phyloP scores from a whole-genome alignment of 1,140 invertebrate species.

The Drosophila mayri region DNA sequence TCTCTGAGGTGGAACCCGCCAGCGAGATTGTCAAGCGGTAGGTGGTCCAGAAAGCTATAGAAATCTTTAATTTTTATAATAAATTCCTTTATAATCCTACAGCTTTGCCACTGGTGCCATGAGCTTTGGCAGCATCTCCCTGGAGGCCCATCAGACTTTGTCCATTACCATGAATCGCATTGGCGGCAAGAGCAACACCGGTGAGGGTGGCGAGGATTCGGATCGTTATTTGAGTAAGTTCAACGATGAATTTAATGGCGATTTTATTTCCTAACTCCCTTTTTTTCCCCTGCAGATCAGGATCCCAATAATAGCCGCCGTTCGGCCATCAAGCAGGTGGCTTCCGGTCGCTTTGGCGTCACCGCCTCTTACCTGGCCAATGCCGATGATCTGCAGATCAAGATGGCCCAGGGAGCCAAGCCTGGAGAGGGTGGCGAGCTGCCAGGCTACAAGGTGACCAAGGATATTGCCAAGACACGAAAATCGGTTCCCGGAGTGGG shows the following conservation, averaged over 20 bases:
- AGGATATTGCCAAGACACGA: conserved; percentile 97
- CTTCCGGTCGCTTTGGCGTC: conserved; percentile 98
- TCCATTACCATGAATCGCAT: conserved; percentile 99
- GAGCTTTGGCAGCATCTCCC: conserved; percentile 88
- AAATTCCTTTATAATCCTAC: neutral
- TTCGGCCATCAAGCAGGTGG: conserved; percentile 96
- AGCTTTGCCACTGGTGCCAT: conserved; percentile 86
- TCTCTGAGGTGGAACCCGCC: conserved; percentile 96
- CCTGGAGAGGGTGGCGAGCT: conserved; percentile 98
- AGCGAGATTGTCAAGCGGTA: conserved; percentile 97
- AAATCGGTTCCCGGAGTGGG: conserved; percentile 99
- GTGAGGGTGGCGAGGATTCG: conserved; percentile 96
- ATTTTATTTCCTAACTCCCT: neutral
- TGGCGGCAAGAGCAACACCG: conserved; percentile 98
- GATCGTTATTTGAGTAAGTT: conserved; percentile 91
- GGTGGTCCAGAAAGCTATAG: neutral
- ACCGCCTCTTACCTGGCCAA: conserved; percentile 98
- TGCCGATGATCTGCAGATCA: conserved; percentile 98
- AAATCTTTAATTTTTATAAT: too few species aligned
- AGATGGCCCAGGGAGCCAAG: conserved; percentile 99
- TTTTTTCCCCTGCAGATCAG: conserved; percentile 84
- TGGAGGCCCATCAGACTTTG: conserved; percentile 97
- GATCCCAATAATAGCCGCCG: conserved; percentile 92
- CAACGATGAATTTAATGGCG: rapidly evolving
- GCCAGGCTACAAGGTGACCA: conserved; percentile 93